Evolutionary conservation across 2,797 vertebrate genomes (phyloP).

Genomic region (Loriculus beryllinus): DNA sequence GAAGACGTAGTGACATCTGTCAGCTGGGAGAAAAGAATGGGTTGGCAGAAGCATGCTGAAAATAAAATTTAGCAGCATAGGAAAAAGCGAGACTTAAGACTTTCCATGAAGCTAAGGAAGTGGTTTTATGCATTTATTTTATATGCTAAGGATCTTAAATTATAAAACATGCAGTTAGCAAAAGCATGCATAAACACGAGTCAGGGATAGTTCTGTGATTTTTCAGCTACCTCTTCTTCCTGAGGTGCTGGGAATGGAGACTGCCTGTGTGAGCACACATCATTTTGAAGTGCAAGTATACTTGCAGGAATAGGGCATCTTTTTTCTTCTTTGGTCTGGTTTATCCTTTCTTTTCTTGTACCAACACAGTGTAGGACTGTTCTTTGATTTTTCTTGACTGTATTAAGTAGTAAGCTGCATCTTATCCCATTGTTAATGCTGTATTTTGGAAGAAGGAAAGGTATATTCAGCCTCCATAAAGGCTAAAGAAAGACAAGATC

Average conservation of each 20-base stretch:
- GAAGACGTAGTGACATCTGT: slow-evolving; percentile 34
- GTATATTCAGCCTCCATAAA: background rate
- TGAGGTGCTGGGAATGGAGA: background rate
- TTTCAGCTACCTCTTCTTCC: background rate
- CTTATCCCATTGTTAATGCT: background rate
- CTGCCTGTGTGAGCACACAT: background rate
- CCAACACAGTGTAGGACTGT: background rate
- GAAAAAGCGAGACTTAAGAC: background rate
- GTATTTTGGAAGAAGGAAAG: background rate
- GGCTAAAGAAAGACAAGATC: background rate
- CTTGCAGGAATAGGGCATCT: background rate
- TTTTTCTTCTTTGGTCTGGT: background rate
- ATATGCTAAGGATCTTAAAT: background rate
- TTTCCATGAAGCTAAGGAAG: background rate
- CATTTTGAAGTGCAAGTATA: background rate
- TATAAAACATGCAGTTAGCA: background rate
- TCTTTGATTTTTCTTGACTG: slow-evolving; percentile 10
- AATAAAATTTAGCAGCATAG: slow-evolving; percentile 32
- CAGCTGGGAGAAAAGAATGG: background rate
- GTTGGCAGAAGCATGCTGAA: background rate
- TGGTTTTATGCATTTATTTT: background rate
- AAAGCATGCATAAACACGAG: background rate
- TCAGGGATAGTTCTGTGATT: background rate
- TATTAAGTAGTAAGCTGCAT: background rate
- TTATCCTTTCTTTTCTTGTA: background rate